Evolutionary conservation across 2,888 invertebrate species (phyloP).

Genomic region (Cheilosia vernalis): DNA sequence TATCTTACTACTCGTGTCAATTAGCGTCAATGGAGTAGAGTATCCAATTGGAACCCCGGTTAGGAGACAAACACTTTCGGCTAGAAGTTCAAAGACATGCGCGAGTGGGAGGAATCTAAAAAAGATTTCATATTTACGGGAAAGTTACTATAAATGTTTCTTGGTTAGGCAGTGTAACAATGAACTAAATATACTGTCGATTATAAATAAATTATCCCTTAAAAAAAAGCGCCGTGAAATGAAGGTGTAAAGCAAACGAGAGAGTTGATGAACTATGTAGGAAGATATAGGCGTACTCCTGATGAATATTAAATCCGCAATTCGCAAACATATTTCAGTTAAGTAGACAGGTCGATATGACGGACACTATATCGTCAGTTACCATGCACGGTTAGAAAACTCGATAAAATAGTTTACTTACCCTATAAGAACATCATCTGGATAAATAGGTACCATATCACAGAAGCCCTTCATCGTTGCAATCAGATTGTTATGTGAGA

Average conservation of each 20-base stretch:
- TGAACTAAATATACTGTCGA: too few species aligned
- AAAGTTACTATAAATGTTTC: neutral
- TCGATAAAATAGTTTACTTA: constrained; percentile 60
- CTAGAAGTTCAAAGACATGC: constrained; percentile 97
- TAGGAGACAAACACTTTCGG: constrained; percentile 93
- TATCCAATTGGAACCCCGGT: constrained; percentile 97
- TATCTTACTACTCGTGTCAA: constrained; percentile 97
- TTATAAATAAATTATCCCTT: too few species aligned
- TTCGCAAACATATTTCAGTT: too few species aligned
- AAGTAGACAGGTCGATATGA: too few species aligned
- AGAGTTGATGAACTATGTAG: too few species aligned
- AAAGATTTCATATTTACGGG: neutral
- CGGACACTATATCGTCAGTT: too few species aligned
- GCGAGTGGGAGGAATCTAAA: constrained; percentile 95
- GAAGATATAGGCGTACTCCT: too few species aligned
- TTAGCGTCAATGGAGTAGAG: constrained; percentile 96
- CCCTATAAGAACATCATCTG: constrained; percentile 93
- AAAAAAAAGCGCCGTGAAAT: too few species aligned
- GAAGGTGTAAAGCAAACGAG: too few species aligned
- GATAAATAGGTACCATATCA: constrained; percentile 89
- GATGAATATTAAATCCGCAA: too few species aligned
- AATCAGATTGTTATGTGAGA: constrained; percentile 92
- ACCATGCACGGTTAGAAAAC: too few species aligned
- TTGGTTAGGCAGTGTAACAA: too few species aligned
- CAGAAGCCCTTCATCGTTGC: constrained; percentile 92